These are phyloP conservation scores for Vicugna pacos DNA, from an alignment of 2,113 vertebrate genomes.

Conservation along the genomic window DNA sequence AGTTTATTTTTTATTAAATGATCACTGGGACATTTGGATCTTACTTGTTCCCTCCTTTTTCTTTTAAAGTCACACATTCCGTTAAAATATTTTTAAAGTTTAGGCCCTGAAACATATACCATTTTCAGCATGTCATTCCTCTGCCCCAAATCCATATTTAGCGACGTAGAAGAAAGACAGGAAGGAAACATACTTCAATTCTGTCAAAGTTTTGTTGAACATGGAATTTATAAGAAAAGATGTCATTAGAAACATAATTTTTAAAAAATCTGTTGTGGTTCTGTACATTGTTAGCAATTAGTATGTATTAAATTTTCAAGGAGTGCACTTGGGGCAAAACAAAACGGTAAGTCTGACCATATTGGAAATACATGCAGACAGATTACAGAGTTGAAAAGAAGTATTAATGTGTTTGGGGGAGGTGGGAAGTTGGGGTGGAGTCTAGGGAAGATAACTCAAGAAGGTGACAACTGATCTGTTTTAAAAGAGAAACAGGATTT, in stretches of 20 bases:
- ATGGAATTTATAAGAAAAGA: background rate
- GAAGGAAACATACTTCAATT: background rate
- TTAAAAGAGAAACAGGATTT: background rate
- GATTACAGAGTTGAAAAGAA: background rate
- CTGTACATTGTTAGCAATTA: background rate
- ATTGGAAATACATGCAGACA: background rate
- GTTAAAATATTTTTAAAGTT: background rate
- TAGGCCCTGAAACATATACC: background rate
- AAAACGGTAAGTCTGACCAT: background rate
- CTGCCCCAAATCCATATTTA: background rate
- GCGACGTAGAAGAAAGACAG: background rate
- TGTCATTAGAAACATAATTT: background rate
- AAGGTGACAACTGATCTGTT: background rate
- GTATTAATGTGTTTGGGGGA: background rate
- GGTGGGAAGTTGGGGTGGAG: background rate
- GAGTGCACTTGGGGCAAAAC: background rate
- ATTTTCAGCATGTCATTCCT: background rate
- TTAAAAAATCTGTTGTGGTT: background rate
- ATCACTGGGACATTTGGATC: background rate
- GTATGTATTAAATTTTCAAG: background rate
- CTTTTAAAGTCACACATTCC: background rate
- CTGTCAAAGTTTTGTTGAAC: background rate
- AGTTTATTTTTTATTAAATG: background rate
- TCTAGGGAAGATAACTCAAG: background rate
- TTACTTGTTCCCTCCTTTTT: background rate